These are phyloP conservation scores for Drosophila anomalata DNA, from an alignment of 2,888 invertebrate species.

Conservation along the genomic window DNA sequence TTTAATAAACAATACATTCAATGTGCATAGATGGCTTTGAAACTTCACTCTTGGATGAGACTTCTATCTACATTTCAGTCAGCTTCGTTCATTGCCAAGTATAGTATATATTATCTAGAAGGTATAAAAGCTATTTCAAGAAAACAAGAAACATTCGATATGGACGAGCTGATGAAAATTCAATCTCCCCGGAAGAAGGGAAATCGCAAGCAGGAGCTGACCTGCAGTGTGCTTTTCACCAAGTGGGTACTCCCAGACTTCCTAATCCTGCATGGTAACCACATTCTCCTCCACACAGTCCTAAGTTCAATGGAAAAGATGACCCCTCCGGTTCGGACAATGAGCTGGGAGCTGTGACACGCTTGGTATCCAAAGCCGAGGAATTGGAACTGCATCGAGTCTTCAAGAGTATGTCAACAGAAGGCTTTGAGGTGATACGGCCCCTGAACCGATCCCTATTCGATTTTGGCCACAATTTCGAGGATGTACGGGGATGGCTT, in stretches of 20 bases:
- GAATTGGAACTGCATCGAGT: constrained; percentile 46
- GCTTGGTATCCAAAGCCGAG: constrained; percentile 47
- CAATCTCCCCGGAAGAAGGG: neutral
- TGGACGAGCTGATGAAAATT: constrained; percentile 17
- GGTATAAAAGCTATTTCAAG: neutral
- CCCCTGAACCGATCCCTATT: constrained; percentile 49
- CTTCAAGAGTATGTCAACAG: constrained; percentile 10
- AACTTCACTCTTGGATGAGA: neutral
- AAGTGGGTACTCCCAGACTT: neutral
- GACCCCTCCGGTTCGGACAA: constrained; percentile 10
- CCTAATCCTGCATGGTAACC: rapidly evolving
- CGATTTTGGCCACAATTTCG: constrained; percentile 59
- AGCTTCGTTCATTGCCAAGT: neutral
- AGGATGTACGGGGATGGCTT: constrained; percentile 50
- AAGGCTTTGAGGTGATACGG: neutral
- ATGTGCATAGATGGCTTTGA: neutral
- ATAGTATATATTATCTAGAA: neutral
- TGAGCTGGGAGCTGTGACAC: constrained; percentile 38
- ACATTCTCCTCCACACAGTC: constrained; percentile 18
- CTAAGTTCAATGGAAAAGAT: neutral
- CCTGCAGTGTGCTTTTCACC: constrained; percentile 11
- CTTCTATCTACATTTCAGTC: neutral
- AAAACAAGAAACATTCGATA: neutral
- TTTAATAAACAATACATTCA: constrained; percentile 68
- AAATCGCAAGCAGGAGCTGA: neutral